These are phyloP conservation scores for Ivindomyrus marchei DNA, from an alignment of 2,113 vertebrate genomes.

Conservation along the genomic window DNA sequence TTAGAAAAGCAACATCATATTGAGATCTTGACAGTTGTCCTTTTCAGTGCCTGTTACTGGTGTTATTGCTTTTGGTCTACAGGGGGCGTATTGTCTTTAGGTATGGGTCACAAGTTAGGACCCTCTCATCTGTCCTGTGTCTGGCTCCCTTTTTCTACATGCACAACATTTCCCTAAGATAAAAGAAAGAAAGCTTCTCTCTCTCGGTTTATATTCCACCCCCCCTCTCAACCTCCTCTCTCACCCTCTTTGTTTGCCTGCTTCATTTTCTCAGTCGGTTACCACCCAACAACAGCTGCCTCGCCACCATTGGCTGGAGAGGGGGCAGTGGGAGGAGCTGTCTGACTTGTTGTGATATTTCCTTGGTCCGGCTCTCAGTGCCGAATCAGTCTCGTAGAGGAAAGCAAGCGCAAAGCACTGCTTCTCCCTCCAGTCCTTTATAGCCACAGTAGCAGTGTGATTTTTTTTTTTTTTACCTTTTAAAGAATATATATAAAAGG, in stretches of 20 bases:
- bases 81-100: neutral
- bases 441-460: neutral
- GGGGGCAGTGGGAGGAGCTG: neutral
- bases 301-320: neutral
- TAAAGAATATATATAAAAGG: neutral
- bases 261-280: slow-evolving; percentile 4
- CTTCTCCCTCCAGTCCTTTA: neutral
- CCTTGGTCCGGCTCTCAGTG: neutral
- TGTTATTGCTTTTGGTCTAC: neutral
- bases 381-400: slow-evolving; percentile 15
- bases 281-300: slow-evolving; percentile 26
- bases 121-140: neutral
- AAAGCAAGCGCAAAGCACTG: neutral
- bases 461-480: neutral
- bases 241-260: slow-evolving; percentile 25
- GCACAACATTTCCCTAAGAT: neutral
- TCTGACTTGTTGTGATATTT: slow-evolving; percentile 17
- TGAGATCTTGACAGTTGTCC: neutral
- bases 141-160: neutral
- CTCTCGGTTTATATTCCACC: neutral
- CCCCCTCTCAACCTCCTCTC: neutral
- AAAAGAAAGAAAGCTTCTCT: neutral
- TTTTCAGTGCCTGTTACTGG: neutral
- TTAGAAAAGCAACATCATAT: neutral
- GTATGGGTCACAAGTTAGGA: neutral